Conservation (phyloP, 2,797 vertebrate species). For the Sebastes dallii region DNA sequence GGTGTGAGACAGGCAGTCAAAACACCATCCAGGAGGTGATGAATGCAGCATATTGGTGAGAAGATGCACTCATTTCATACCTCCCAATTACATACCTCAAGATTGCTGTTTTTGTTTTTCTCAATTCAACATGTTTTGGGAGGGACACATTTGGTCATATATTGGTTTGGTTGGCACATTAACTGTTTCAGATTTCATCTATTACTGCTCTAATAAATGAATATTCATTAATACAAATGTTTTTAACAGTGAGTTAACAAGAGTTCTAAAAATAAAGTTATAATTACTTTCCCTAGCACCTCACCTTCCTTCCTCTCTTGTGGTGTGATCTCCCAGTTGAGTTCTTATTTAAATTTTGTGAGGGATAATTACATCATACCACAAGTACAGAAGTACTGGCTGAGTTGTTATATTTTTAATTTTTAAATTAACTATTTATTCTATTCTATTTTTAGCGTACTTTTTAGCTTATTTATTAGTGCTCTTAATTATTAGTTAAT, state of each 20-base stretch:
- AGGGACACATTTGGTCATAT: not conserved
- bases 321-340: not conserved
- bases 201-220: not conserved
- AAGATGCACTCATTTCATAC: not conserved
- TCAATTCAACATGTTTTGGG: not conserved
- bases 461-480: no score
- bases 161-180: not conserved
- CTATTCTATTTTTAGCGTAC: no score
- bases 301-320: not conserved
- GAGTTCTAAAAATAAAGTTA: conserved; percentile 23
- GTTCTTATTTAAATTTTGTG: not conserved
- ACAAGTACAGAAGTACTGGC: not conserved
- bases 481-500: no score
- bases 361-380: not conserved
- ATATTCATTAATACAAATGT: not conserved
- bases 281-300: not conserved
- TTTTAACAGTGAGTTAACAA: conserved; percentile 32
- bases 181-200: not conserved
- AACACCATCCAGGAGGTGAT: not conserved
- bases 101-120: not conserved
- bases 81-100: no score
- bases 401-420: not conserved
- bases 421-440: no score
- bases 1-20: not conserved
- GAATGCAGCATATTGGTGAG: not conserved